Base-by-base conservation (phyloP, 2,113 vertebrate genomes). In the Tragelaphus imberbis region DNA sequence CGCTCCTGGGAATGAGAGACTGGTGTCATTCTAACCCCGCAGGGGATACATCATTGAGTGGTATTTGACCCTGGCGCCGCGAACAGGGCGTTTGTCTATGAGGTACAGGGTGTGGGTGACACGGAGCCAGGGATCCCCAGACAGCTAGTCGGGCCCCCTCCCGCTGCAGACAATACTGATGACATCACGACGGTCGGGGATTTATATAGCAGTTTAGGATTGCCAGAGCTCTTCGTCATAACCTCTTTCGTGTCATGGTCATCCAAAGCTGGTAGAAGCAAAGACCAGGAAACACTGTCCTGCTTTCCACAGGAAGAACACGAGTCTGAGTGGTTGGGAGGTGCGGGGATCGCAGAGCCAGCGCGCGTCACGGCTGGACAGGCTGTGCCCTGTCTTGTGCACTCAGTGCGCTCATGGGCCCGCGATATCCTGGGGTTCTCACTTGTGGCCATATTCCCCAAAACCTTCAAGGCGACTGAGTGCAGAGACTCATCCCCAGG, bases 201-300 rank as follows among this genome's bases (percentile, higher is more conserved):
- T 94, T 95, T 95, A 77, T 88, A 68, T 51, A 88, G 92, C 3
- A 30, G n/a, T 17, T 75, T 8, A 36, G 25, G 30, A 28, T 68
- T 80, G 86, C 61, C 93, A 92, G 59, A 77, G 36, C 33, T 25
- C 87, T 88, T 58, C 44, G 75, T 91, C 96, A 97, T 28, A 30
- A 14, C 63, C 33, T 84, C 17, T 71, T 82, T 68, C 28, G 77
- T 88, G 84, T 81, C 21, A 17, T 40, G 53, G n/a, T 49, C 86
- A 58, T 81, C 25, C 77, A 86, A 84, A 85, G 23, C 75, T 86
- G 28, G 9, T 61, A 88, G 59, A 82, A 68, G 91, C n/a, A 79
- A 51, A 75, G 58, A 47, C 4, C 33, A 56, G 96, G 56, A 96
- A 94, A 44, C 27, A 16, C 14, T 30, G 58, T 68, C 79, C 36